Evolutionary conservation across 2,113 vertebrate genomes (phyloP), one percentile per base, ranked within the genome.

Genomic region (Gulo gulo): DNA sequence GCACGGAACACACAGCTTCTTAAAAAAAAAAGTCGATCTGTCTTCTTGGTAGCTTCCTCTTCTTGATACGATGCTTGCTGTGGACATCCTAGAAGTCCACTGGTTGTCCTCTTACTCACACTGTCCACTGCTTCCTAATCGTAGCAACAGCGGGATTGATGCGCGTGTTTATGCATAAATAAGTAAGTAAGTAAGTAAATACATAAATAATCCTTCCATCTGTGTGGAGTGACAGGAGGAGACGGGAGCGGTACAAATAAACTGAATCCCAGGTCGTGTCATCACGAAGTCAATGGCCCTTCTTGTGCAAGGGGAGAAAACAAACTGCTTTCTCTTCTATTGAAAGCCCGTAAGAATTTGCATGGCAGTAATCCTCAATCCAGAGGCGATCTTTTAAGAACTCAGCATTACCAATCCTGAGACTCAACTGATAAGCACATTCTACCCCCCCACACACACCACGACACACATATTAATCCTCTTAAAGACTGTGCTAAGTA

Each of bases 361-460:
- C 52, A 92, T 73, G 16, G 24, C 94, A 78, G 94, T 97, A 94
- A 99, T 98, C 98, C 98, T 93, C 98, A 98, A 98, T 98, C 98
- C 98, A 98, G 96, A 88, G 96, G 95, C 98, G 98, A 99, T 98
- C 98, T 98, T 98, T 98, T 98, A 99, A 98, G 98, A 98, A 98
- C 97, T 97, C 98, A 89, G 98, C 97, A 98, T 97, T 97, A 97
- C 98, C 74, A 59, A 98, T 98, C 96, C 98, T 98, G 98, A 99
- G 98, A 98, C 98, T 98, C 97, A 98, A 97, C 97, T 96, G 98
- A 99, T 98, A 99, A 99, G 98, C 96, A 98, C 98, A 98, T 98
- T 98, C 94, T 96, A 12, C n/a, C 47, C 52, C 91, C 94, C 7
- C 50, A 31, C 5, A n/a, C 87, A 15, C 83, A 55, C n/a, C 87